Evolutionary conservation across 1,140 invertebrate genomes (phyloP), one percentile per base, ranked within the genome.

Genomic region (Dreissena rostriformis): DNA sequence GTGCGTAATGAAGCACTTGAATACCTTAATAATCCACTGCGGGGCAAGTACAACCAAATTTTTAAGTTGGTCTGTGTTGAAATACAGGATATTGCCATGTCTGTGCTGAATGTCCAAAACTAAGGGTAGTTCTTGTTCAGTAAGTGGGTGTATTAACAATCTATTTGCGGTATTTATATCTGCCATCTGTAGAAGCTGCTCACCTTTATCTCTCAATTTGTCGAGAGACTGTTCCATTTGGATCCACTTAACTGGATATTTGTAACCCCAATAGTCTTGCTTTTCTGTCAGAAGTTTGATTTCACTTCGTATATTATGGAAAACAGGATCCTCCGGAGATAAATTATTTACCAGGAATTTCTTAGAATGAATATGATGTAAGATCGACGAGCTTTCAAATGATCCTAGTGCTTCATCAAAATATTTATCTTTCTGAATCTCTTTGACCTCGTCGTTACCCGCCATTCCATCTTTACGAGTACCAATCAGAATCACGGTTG

Each of bases 21-120:
- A 79, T 2, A 66, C 76, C 29, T 70, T 66, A 79, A 79, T 79
- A 10, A 79, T 79, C 76, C 76, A 79, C 49, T 79, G 76, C 10
- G 76, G 76, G 26, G 76, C 51, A 7, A 79, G 28, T 11, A 79
- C 70, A 8, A 79, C 51, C 28, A 14, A 70, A 5, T 79, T 70
- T 22, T 79, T 6, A 4, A 79, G 51, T 15, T 52, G 5, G 10
- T 79, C 76, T 55, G 76, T 79, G 24, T 79, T 66, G 57, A 52
- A 79, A 28, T 68, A 68, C 12, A 79, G 51, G 28, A 79, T 52
- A 55, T 79, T 79, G 63, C 76, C 76, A 19, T 68, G 14, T 28
- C 8, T 52, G 53, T 79, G 65, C 51, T 79, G 76, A 51, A 79
- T 68, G 11, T 70, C 15, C 15, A 79, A 39, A 28, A 79, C 67